Evolutionary conservation across 2,113 vertebrate genomes (phyloP), one percentile per base, ranked within the genome.

Genomic region (Fregetta grallaria): DNA sequence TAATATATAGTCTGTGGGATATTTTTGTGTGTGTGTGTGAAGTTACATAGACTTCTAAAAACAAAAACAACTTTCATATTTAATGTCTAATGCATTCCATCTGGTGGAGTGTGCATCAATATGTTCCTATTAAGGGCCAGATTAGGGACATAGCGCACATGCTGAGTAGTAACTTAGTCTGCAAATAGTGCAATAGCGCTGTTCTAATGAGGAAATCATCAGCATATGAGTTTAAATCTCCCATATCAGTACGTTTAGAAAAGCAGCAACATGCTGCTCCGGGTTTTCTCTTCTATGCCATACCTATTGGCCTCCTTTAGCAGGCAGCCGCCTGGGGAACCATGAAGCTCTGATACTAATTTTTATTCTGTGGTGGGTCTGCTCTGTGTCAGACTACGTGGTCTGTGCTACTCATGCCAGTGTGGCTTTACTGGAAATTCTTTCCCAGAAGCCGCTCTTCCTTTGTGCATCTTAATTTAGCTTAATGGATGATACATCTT

Each of bases 21-120:
- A 72, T 87, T 76, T 88, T 68, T 87, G 29, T 84, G 25, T 92
- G 1, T 86, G 84, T 94, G 79, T 96, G 82, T 94, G 86, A 96
- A 92, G 86, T 90, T 96, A 90, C 50, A 76, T 80, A 86, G 85
- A 84, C 75, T 95, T 86, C 77, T 90, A 75, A 96, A 96, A 96
- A 94, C 91, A 95, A 97, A 95, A 90, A 3, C 94, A 97, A 91
- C 78, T 92, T 94, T 90, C 88, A 77, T 95, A 87, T 95, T 90
- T 94, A 88, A 79, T 45, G 40, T 61, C 55, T 94, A 96, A 97
- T 77, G 44, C 47, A 44, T 84, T 95, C 90, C 94, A 72, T 78
- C 82, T 86, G 95, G 73, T 34, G 38, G 59, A 92, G 61, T 36
- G 49, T 70, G 45, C 82, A 91, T 87, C 68, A 94, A 61, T 94